Percentiles rank a stretch among this genome's conserved stretches.
Conservation (phyloP, 1,140 invertebrate species). For the Formica selysi region DNA sequence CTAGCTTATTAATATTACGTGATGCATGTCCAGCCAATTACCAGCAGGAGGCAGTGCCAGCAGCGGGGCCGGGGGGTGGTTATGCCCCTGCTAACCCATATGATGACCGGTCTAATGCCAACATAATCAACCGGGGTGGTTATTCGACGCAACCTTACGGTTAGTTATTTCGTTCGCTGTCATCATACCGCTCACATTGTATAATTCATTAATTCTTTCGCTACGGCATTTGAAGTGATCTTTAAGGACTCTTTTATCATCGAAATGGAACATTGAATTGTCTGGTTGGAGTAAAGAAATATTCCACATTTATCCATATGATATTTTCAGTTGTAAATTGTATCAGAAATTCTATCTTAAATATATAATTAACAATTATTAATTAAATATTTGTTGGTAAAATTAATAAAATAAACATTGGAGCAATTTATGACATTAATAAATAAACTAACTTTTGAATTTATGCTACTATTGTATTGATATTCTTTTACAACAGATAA, state of each 20-base stretch:
- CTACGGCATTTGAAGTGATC: neutral
- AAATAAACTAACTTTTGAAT: neutral
- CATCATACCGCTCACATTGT: constrained; percentile 44
- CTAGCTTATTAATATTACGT: constrained; percentile 65
- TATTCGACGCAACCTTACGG: constrained; percentile 82
- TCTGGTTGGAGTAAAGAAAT: neutral
- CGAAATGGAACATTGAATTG: neutral
- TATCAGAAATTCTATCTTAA: neutral
- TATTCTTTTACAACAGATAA: neutral
- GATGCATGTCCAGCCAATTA: constrained; percentile 79
- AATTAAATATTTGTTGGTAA: constrained; percentile 2
- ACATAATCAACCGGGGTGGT: constrained; percentile 79
- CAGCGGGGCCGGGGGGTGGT: constrained; percentile 71
- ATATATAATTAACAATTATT: neutral
- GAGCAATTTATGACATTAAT: neutral
- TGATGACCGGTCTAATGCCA: constrained; percentile 81
- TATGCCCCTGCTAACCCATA: constrained; percentile 79
- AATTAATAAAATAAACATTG: neutral
- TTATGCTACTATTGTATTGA: neutral
- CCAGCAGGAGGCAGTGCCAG: constrained; percentile 81
- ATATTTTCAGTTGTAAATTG: neutral
- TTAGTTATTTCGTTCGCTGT: constrained; percentile 76
- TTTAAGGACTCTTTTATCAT: neutral
- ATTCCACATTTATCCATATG: no score
- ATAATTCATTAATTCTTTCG: constrained; percentile 40